Conservation (phyloP, 1,140 invertebrate species). For the Ladona fulva region DNA sequence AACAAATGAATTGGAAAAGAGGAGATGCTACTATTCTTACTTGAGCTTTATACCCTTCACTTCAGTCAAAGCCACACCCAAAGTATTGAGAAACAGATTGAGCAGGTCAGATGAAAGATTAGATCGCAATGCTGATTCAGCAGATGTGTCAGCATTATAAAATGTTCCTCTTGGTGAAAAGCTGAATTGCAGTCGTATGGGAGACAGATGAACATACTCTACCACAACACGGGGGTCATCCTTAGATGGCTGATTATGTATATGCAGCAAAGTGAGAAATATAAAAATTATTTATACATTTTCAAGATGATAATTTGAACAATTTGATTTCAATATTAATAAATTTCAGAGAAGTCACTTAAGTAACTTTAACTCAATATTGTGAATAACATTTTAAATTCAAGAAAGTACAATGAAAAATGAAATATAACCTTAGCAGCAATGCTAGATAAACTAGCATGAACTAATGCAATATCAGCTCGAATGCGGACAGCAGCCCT, state of each 20-base stretch:
- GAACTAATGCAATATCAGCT: constrained; percentile 47
- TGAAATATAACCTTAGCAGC: constrained; percentile 29
- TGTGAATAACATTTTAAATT: too few species aligned
- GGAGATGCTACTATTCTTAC: constrained; percentile 34
- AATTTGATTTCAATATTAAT: too few species aligned
- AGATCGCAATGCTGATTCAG: neutral
- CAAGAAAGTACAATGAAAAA: too few species aligned
- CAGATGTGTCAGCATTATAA: constrained; percentile 30
- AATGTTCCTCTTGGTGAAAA: constrained; percentile 52
- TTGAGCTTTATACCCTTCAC: constrained; percentile 53
- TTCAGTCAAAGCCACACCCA: constrained; percentile 50
- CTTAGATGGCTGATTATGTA: neutral
- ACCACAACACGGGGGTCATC: constrained; percentile 34
- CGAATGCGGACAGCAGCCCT: constrained; percentile 43
- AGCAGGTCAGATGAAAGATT: constrained; percentile 35
- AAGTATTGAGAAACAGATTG: constrained; percentile 50
- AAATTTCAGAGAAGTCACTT: too few species aligned
- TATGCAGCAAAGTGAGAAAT: neutral
- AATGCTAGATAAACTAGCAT: constrained; percentile 44
- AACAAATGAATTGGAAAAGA: neutral
- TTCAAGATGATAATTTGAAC: neutral
- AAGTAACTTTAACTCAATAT: too few species aligned
- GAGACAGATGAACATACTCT: constrained; percentile 60
- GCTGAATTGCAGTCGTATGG: constrained; percentile 56
- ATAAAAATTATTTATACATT: neutral